Base-by-base conservation (phyloP, 2,888 invertebrate genomes). In the Polyommatus iphigenia region DNA sequence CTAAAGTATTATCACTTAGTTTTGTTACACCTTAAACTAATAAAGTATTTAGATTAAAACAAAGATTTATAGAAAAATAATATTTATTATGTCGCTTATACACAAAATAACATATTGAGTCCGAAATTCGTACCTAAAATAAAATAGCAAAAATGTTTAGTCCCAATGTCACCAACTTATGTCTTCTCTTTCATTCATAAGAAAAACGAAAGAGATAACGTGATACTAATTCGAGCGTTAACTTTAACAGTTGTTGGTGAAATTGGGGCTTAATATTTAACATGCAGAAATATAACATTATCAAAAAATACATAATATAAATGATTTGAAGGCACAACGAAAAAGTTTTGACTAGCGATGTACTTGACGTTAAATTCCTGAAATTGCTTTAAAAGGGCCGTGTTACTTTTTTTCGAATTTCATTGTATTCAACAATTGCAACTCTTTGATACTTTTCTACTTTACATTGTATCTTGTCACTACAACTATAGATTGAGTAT, bases 51-150 rank as follows among this genome's bases (percentile, higher is more conserved):
- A 41, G 41, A 41, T 7, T 50, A 76, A 78, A 77, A 57, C 50
- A 41, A 71, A 62, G 2, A 41, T 8, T 18, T 57, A 46, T 24
- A 73, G 75, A 80, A 76, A 67, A 73, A 77, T 72, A 13, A 62
- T 71, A 24, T 78, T 77, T 71, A 76, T 59, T 76, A 71, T 76
- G 59, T 77, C 36, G 71, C 71, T 78, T 80, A 80, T 57, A 80
- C 24, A 80, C 79, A 67, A 80, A 78, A 80, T 80, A 80, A 80
- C 80, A 79, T 78, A 75, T 59, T 72, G 36, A 72, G 15, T 46
- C 24, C n/a, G 24, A 24, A 18, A 20, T 73, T 73, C 46, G 20
- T 46, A 41, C 6, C 20, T 24, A 50, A 73, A 24, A 73, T 46
- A 73, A 73, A 72, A 24, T 46, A 46, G 24, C 24, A 2, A 20